These are phyloP conservation scores for Bicyclus anynana DNA, from an alignment of 1,140 invertebrate species.

Conservation along the genomic window DNA sequence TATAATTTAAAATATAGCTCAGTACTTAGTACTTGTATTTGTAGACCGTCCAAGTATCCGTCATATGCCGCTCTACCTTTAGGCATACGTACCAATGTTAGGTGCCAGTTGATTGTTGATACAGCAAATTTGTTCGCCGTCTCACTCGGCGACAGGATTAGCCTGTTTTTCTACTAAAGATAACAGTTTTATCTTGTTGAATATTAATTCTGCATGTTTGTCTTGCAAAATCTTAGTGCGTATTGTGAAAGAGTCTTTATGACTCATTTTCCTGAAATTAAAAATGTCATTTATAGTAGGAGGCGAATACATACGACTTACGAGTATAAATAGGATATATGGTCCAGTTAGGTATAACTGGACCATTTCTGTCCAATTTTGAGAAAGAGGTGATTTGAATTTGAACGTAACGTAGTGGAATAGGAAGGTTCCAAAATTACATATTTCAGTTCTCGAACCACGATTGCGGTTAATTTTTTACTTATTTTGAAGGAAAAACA, in stretches of 20 bases:
- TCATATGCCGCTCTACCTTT: slow-evolving; percentile 22
- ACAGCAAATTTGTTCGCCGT: slow-evolving; percentile 69
- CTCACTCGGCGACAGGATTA: slow-evolving; percentile 64
- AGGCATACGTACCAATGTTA: slow-evolving; percentile 58
- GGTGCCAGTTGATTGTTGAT: slow-evolving; percentile 67
- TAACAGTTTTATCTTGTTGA: slow-evolving; percentile 65
- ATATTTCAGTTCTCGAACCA: too few relatives aligned
- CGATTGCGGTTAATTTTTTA: too few relatives aligned
- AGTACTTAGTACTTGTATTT: too few relatives aligned
- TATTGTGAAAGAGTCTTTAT: slow-evolving; percentile 21
- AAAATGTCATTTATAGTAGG: neutral
- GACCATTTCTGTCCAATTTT: too few relatives aligned
- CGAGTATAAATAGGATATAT: too few relatives aligned
- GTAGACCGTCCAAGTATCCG: too few relatives aligned
- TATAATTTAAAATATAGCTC: too few relatives aligned
- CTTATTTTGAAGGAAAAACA: too few relatives aligned
- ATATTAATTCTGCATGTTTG: slow-evolving; percentile 56
- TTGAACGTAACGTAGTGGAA: too few relatives aligned
- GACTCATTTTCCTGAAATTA: slow-evolving; percentile 14
- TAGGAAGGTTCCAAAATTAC: too few relatives aligned
- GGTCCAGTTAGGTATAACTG: too few relatives aligned
- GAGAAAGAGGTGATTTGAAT: too few relatives aligned
- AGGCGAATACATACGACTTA: neutral
- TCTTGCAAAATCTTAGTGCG: slow-evolving; percentile 39
- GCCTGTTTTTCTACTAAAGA: slow-evolving; percentile 69